These are phyloP conservation scores for Cebuella pygmaea DNA, from an alignment of 2,797 vertebrate genomes.

Conservation along the genomic window DNA sequence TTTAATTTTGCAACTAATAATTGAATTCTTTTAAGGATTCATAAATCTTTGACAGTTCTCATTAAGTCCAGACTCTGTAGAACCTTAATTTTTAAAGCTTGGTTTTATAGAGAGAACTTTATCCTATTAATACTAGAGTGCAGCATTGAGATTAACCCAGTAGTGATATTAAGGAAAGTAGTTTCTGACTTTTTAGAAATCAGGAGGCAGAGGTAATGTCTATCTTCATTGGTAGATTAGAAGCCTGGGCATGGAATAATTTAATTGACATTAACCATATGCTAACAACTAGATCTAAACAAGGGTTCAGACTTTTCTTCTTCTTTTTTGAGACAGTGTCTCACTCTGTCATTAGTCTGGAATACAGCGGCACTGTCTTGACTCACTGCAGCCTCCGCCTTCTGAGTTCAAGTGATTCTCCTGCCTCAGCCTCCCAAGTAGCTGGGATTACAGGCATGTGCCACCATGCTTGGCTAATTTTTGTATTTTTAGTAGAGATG, in stretches of 20 bases:
- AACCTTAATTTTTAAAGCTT: background rate
- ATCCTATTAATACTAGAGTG: background rate
- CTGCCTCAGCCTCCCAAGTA: too few species aligned
- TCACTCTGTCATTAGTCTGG: too few species aligned
- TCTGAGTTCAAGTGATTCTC: too few species aligned
- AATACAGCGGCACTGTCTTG: too few species aligned
- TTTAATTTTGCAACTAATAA: background rate
- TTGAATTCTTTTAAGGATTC: background rate
- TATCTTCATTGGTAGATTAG: conserved; percentile 1
- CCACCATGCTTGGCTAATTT: too few species aligned
- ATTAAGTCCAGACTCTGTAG: background rate
- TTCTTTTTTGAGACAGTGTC: background rate
- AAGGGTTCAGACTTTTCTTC: background rate
- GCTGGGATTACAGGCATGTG: too few species aligned
- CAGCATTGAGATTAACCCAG: background rate
- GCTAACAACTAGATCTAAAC: background rate
- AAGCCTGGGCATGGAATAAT: background rate
- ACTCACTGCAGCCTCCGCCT: too few species aligned
- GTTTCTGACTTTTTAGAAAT: background rate
- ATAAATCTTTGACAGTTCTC: background rate
- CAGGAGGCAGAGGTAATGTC: background rate
- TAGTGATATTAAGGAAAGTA: background rate
- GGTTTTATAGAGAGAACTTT: background rate
- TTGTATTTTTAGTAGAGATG: too few species aligned
- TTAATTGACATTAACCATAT: background rate